A percentile compares a stretch with the other conserved stretches of the same genome.
Conservation (phyloP, 2,797 vertebrate genomes). For the Mionectes olivaceus region DNA sequence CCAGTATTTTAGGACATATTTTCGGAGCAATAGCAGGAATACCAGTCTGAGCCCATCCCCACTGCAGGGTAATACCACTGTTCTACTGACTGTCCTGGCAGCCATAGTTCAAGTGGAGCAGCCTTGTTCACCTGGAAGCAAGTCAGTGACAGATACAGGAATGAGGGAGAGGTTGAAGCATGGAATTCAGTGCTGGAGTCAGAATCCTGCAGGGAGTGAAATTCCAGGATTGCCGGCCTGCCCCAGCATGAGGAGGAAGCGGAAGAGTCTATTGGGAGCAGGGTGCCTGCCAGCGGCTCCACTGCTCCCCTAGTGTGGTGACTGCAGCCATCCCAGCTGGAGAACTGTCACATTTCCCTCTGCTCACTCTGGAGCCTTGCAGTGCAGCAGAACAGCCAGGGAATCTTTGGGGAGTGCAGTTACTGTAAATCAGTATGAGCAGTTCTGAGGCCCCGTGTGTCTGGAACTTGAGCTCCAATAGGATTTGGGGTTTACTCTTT, state of each 20-base stretch:
- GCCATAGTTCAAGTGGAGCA: neutral
- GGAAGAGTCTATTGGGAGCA: neutral
- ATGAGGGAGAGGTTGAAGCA: neutral
- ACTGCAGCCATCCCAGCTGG: neutral
- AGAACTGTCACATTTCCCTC: neutral
- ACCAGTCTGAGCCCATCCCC: neutral
- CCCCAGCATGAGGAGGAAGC: accelerated
- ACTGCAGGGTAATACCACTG: neutral
- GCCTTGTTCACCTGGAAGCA: accelerated
- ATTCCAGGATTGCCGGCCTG: neutral
- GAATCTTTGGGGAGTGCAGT: accelerated
- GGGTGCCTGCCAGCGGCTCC: neutral
- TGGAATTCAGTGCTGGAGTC: neutral
- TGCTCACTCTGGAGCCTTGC: neutral
- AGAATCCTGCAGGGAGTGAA: neutral
- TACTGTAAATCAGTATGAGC: neutral
- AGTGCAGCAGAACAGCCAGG: accelerated
- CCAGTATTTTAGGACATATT: neutral
- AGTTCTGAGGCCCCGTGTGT: neutral
- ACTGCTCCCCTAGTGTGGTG: accelerated
- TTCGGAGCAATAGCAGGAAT: neutral
- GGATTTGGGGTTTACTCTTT: neutral
- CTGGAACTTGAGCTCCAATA: neutral
- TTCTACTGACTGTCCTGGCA: neutral
- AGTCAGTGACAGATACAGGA: accelerated